phyloP scores from a whole-genome alignment of 2,113 vertebrate species.

The Xiphophorus hellerii region DNA sequence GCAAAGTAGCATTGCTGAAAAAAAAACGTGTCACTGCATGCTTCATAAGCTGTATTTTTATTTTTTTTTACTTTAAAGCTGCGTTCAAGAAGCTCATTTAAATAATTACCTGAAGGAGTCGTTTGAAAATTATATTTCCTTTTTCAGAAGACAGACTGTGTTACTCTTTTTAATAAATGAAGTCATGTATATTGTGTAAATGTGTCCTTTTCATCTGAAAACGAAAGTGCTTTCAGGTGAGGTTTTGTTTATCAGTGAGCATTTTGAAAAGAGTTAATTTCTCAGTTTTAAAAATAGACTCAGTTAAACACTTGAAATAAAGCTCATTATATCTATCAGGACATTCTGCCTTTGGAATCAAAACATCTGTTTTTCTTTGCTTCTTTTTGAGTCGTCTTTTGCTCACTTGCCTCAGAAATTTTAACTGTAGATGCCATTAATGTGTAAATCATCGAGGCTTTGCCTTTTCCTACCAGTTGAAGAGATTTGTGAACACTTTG shows the following conservation, averaged over 20 bases:
- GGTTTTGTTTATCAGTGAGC: constrained; percentile 13
- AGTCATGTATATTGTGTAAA: constrained; percentile 57
- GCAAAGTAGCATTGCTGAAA: neutral
- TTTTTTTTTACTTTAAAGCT: constrained; percentile 40
- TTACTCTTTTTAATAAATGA: constrained; percentile 60
- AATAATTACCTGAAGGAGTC: constrained; percentile 46
- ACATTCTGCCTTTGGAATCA: constrained; percentile 39
- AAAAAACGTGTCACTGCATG: neutral
- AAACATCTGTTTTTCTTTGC: constrained; percentile 14
- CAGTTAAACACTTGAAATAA: constrained; percentile 32
- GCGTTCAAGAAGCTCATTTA: constrained; percentile 37
- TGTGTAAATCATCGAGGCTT: constrained; percentile 20
- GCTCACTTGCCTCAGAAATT: neutral
- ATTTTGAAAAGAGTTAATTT: constrained; percentile 31
- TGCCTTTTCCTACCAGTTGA: neutral
- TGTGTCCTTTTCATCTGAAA: constrained; percentile 55
- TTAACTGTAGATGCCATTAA: constrained; percentile 1
- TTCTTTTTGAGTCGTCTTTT: constrained; percentile 11
- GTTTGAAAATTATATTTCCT: constrained; percentile 44
- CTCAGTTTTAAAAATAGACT: constrained; percentile 15
- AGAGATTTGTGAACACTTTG: constrained; percentile 18
- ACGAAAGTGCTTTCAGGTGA: constrained; percentile 35
- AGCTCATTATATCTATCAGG: constrained; percentile 24
- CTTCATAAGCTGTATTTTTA: constrained; percentile 17
- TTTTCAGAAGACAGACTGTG: constrained; percentile 21